Percentiles rank a stretch among this genome's conserved stretches.
Conservation (phyloP, 2,113 vertebrate species). For the Micronycteris hirsuta region DNA sequence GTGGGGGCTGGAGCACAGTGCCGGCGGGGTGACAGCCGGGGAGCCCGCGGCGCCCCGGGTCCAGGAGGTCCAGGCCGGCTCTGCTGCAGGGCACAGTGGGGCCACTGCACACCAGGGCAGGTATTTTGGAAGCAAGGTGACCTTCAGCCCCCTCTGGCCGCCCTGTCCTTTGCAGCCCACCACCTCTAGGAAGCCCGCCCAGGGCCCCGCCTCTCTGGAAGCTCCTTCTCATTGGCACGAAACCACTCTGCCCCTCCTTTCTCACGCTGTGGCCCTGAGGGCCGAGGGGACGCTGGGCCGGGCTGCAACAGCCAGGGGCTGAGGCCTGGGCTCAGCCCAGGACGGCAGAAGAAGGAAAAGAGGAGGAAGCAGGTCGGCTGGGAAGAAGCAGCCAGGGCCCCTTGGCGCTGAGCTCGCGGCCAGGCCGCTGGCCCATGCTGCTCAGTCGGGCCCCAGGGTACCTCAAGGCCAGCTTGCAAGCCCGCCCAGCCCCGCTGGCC, state of each 20-base stretch:
- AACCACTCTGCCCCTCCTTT: neutral
- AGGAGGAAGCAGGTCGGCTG: slow-evolving; percentile 40
- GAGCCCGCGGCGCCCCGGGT: neutral
- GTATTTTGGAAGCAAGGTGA: neutral
- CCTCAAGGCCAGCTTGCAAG: neutral
- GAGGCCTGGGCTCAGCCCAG: slow-evolving; percentile 56
- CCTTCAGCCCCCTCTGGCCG: neutral
- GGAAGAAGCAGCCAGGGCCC: neutral
- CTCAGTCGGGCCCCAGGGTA: neutral
- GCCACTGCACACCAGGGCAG: fast-evolving
- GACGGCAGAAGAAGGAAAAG: slow-evolving; percentile 41
- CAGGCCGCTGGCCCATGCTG: neutral
- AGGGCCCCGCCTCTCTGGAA: neutral
- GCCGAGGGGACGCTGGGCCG: slow-evolving; percentile 62
- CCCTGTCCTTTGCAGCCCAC: neutral
- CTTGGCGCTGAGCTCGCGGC: neutral
- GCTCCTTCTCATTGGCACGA: neutral
- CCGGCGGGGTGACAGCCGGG: neutral
- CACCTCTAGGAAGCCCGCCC: neutral
- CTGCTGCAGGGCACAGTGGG: neutral
- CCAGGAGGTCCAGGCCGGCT: neutral
- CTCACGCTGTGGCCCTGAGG: neutral
- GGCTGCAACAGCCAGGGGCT: slow-evolving; percentile 55
- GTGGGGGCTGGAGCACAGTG: fast-evolving
- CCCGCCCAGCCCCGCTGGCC: fast-evolving